These are phyloP conservation scores for Coptotermes formosanus DNA, from an alignment of 1,140 invertebrate genomes.

Conservation along the genomic window DNA sequence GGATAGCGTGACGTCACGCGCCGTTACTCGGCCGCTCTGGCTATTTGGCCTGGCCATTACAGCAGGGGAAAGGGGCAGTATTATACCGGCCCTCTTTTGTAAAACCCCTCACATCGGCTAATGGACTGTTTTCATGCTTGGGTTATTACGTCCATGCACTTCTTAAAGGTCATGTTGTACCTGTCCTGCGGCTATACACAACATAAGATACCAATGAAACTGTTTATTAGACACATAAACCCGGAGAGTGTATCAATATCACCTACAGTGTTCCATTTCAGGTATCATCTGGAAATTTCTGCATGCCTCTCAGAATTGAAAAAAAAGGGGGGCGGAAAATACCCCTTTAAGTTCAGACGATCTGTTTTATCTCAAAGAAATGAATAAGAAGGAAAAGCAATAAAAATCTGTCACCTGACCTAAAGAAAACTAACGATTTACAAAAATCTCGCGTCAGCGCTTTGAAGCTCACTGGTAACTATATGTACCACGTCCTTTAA, in stretches of 20 bases:
- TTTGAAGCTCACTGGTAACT: too few relatives aligned
- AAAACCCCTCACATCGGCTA: slow-evolving; percentile 13
- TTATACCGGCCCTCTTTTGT: not conserved
- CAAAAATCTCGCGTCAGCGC: too few relatives aligned
- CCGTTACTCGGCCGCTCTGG: slow-evolving; percentile 22
- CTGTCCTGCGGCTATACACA: not conserved
- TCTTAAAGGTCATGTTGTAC: slow-evolving; percentile 5
- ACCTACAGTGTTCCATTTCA: not conserved
- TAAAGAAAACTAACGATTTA: too few relatives aligned
- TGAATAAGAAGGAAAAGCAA: too few relatives aligned
- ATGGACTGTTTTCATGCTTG: slow-evolving; percentile 27
- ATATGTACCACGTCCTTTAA: too few relatives aligned
- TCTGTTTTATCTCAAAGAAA: too few relatives aligned
- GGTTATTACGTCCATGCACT: slow-evolving; percentile 3
- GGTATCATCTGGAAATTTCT: not conserved
- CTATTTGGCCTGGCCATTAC: slow-evolving; percentile 22
- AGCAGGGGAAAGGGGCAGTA: not conserved
- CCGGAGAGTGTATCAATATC: not conserved
- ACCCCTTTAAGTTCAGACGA: not conserved
- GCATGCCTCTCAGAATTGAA: too few relatives aligned
- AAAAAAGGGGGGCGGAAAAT: too few relatives aligned
- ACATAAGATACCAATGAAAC: not conserved
- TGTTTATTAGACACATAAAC: not conserved
- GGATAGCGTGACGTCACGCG: slow-evolving; percentile 29
- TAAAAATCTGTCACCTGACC: too few relatives aligned